Base-by-base conservation (phyloP, 2,113 vertebrate genomes). In the Neotoma lepida region DNA sequence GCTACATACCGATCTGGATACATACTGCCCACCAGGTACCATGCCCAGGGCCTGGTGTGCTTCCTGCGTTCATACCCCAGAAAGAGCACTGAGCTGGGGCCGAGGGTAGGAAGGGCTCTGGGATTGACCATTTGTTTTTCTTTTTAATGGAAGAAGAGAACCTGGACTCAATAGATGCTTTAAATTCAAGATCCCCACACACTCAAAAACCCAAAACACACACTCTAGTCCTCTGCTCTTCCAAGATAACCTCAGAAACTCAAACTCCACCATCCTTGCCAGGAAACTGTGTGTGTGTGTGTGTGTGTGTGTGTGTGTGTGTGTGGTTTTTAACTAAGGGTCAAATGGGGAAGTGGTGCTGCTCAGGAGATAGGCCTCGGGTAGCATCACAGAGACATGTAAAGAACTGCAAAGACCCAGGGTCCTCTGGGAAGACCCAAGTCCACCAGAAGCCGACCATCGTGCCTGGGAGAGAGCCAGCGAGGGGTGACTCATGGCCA, bases 131-230 rank as follows among this genome's bases (percentile, higher is more conserved):
- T 46, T 80, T 46, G 63, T 33, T 54, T 86, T 77, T 77, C 90
- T 80, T 90, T 41, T 82, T 33, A 17, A 70, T 39, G 58, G 66
- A 82, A 33, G 66, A 90, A 35, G n/a, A 66, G 90, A 94, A 82
- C 33, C 28, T 78, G 92, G 46, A 41, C 95, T 93, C 15, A 24
- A 89, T 77, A 66, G 39, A 70, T 18, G 86, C 66, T 80, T 93
- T 74, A 64, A 93, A 81, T 64, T 95, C 77, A 58, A 93, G 90
- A 51, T 66, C 18, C 51, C 70, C 33, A 0, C 22, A 78, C 51
- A 56, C 24, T 86, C 56, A 39, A 66, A 88, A 77, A 49, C 61
- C 66, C 61, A 56, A 90, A 63, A 77, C 46, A 51, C 39, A 58
- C 1, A 2, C 49, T 51, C 71, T 12, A n/a, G 71, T 26, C 90